phyloP scores from a whole-genome alignment of 2,888 invertebrate species.

The Sminthurinus aureus region DNA sequence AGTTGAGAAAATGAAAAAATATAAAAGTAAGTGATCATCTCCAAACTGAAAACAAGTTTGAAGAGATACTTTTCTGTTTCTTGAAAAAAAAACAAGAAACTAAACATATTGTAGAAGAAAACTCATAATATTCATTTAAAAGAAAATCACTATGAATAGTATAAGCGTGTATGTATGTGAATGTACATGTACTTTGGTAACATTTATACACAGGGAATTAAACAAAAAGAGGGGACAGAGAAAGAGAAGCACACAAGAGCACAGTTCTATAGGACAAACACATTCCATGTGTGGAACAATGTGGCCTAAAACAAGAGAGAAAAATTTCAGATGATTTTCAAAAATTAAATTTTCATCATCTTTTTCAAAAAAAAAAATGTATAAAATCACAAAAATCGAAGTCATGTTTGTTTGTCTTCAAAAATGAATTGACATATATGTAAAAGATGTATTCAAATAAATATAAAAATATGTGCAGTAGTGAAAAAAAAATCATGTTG shows the following conservation, averaged over 20 bases:
- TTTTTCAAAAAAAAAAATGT: conserved; percentile 19
- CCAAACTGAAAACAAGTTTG: background rate
- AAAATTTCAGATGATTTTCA: conserved; percentile 38
- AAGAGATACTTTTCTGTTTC: background rate
- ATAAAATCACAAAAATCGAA: conserved; percentile 4
- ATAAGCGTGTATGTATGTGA: background rate
- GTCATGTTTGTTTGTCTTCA: no score
- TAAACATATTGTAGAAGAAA: background rate
- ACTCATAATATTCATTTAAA: background rate
- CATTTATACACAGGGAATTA: background rate
- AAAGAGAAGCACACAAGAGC: conserved; percentile 15
- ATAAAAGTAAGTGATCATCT: background rate
- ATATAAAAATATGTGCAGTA: background rate
- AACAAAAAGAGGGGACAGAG: background rate
- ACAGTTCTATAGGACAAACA: conserved; percentile 26
- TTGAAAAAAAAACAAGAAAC: background rate
- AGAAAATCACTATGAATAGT: background rate
- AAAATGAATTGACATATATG: background rate
- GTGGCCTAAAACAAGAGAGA: conserved; percentile 32
- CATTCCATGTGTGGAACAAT: conserved; percentile 34
- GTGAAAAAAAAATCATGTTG: no score
- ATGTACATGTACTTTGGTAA: background rate
- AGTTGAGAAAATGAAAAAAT: background rate
- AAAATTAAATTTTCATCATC: conserved; percentile 28
- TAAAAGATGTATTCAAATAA: background rate